Percentiles rank a stretch among this genome's conserved stretches.
Conservation (phyloP, 37 sponge, comb jelly and placozoan species). For the Theonella swinhoei region DNA sequence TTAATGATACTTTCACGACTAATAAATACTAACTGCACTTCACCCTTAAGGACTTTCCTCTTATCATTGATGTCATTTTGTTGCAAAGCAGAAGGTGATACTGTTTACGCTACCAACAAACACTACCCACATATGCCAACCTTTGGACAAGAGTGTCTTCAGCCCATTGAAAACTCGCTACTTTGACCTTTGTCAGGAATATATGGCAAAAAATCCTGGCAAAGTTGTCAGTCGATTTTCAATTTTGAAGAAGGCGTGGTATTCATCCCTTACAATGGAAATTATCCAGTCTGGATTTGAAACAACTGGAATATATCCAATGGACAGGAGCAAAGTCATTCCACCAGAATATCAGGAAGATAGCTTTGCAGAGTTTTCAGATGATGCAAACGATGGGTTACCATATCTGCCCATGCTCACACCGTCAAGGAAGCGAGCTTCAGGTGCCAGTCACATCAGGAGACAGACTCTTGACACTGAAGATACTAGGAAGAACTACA, state of each 20-base stretch:
- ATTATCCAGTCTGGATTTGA: slow-evolving; percentile 53
- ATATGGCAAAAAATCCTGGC: slow-evolving; percentile 13
- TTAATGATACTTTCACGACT: no score
- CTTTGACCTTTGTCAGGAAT: slow-evolving; percentile 30
- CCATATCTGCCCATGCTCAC: background rate
- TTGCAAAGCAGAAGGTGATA: slow-evolving; percentile 42
- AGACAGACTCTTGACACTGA: no score
- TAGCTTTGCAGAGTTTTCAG: background rate
- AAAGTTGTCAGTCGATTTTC: slow-evolving; percentile 12
- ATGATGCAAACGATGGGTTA: background rate
- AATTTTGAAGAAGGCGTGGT: slow-evolving; percentile 49
- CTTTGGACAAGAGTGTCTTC: slow-evolving; percentile 61
- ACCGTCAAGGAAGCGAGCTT: background rate
- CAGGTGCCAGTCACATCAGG: no score
- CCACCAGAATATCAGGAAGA: background rate
- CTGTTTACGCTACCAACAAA: slow-evolving; percentile 62
- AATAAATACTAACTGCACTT: no score
- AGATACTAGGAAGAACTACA: no score
- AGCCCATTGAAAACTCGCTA: slow-evolving; percentile 44
- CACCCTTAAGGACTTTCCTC: no score
- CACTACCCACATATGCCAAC: slow-evolving; percentile 72
- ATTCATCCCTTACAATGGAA: slow-evolving; percentile 30
- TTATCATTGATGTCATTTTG: no score
- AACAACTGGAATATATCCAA: slow-evolving; percentile 53
- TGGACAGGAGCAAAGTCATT: background rate